Percentiles rank a stretch among this genome's conserved stretches.
Evolutionary conservation across 2,797 vertebrate genomes (phyloP).

Genomic region (Fundulus diaphanus): DNA sequence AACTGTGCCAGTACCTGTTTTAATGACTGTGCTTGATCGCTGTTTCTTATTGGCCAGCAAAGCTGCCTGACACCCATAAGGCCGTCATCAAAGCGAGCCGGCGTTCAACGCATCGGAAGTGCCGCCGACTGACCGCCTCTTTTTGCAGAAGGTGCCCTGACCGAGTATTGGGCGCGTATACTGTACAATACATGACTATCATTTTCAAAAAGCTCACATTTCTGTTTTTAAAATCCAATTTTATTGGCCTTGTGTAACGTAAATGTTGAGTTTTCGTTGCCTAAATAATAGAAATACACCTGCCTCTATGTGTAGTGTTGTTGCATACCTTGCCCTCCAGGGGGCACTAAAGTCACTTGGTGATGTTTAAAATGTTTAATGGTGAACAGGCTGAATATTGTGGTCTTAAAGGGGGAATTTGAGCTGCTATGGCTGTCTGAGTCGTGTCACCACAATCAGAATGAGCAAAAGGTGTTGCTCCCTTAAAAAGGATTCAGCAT

Average conservation of each 20-base stretch:
- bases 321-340: conserved; percentile 15
- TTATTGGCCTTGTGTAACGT: neutral
- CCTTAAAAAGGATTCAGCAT: neutral
- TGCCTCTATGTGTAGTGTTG: neutral
- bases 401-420: neutral
- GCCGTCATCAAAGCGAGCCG: neutral
- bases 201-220: neutral
- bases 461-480: neutral
- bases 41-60: neutral
- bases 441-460: neutral
- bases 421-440: too few relatives aligned
- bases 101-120: neutral
- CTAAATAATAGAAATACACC: neutral
- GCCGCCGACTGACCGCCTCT: neutral
- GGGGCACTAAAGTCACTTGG: conserved; percentile 8
- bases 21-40: neutral
- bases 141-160: neutral
- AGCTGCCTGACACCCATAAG: neutral
- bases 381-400: neutral
- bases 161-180: neutral
- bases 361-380: neutral
- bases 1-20: neutral
- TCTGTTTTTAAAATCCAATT: neutral
- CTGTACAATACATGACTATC: neutral
- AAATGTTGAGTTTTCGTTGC: neutral